A percentile compares a stretch with the other conserved stretches of the same genome.
Conservation (phyloP, 2,888 invertebrate species). For the Molorchus minor region DNA sequence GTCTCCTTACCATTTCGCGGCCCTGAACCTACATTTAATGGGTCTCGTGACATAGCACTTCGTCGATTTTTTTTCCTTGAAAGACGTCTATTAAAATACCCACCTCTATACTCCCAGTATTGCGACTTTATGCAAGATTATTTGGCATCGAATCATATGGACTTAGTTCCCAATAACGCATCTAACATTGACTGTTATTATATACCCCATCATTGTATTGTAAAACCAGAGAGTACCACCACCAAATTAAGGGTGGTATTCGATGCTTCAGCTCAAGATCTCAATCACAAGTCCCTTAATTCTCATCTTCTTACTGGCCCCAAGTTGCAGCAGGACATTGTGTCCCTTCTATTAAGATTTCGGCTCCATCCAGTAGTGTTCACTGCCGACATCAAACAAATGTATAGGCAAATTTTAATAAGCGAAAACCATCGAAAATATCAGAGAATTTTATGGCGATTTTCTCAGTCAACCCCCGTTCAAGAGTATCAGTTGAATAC, state of each 20-base stretch:
- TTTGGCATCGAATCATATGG: constrained; percentile 25
- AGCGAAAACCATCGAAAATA: constrained; percentile 7
- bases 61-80: constrained; percentile 24
- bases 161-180: background rate
- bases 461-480: constrained; percentile 18
- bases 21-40: constrained; percentile 14
- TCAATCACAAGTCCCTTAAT: constrained; percentile 31
- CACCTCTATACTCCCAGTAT: constrained; percentile 3
- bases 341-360: constrained; percentile 13
- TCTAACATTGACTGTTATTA: constrained; percentile 21
- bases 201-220: constrained; percentile 43
- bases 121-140: constrained; percentile 35
- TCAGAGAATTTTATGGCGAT: constrained; percentile 27
- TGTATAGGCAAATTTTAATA: constrained; percentile 28
- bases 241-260: constrained; percentile 41
- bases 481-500: constrained; percentile 20
- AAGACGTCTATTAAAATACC: constrained; percentile 16
- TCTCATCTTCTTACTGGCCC: constrained; percentile 23
- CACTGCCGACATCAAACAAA: constrained; percentile 29
- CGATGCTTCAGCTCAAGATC: constrained; percentile 34
- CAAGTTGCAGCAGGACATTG: constrained; percentile 24
- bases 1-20: constrained; percentile 25
- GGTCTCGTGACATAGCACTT: constrained; percentile 1
- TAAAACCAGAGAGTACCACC: constrained; percentile 35
- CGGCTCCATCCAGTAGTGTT: constrained; percentile 14